Evolutionary conservation across 2,888 invertebrate genomes (phyloP).

Genomic region (Drosophila dives): DNA sequence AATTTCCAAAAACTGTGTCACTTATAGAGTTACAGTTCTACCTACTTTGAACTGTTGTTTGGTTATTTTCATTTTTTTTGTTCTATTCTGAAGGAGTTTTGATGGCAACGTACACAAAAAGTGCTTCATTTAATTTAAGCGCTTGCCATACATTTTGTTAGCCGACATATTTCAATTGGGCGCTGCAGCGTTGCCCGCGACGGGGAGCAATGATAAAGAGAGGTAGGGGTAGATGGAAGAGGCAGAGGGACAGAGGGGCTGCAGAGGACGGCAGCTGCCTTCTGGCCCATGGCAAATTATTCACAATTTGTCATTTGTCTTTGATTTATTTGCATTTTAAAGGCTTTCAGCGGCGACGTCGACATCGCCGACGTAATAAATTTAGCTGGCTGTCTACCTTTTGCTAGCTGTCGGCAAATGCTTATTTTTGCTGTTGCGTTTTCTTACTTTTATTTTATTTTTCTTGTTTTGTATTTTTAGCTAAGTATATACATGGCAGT

Average conservation of each 20-base stretch:
- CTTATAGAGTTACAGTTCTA: not conserved
- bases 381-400: slow-evolving; percentile 75
- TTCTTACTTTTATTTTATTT: slow-evolving; percentile 26
- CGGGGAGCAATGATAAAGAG: not conserved
- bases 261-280: slow-evolving; percentile 39
- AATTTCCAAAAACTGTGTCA: not conserved
- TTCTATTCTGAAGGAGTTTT: not conserved
- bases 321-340: slow-evolving; percentile 81
- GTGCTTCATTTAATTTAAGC: slow-evolving; percentile 79
- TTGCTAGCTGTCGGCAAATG: slow-evolving; percentile 71
- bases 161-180: slow-evolving; percentile 70
- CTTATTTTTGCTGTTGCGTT: slow-evolving; percentile 16
- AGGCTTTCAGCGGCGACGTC: slow-evolving; percentile 77
- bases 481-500: slow-evolving; percentile 1
- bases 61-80: slow-evolving; percentile 1
- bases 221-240: not conserved
- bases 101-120: slow-evolving; percentile 30
- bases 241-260: not conserved
- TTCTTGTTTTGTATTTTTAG: slow-evolving; percentile 26
- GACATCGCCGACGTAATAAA: slow-evolving; percentile 74
- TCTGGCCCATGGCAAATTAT: slow-evolving; percentile 77
- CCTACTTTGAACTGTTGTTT: slow-evolving; percentile 24
- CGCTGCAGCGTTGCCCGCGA: slow-evolving; percentile 5
- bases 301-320: slow-evolving; percentile 81
- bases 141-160: slow-evolving; percentile 74